A percentile compares a stretch with the other conserved stretches of the same genome.
These are phyloP conservation scores for Leptopilina clavipes DNA, from an alignment of 1,140 invertebrate species.

Conservation along the genomic window DNA sequence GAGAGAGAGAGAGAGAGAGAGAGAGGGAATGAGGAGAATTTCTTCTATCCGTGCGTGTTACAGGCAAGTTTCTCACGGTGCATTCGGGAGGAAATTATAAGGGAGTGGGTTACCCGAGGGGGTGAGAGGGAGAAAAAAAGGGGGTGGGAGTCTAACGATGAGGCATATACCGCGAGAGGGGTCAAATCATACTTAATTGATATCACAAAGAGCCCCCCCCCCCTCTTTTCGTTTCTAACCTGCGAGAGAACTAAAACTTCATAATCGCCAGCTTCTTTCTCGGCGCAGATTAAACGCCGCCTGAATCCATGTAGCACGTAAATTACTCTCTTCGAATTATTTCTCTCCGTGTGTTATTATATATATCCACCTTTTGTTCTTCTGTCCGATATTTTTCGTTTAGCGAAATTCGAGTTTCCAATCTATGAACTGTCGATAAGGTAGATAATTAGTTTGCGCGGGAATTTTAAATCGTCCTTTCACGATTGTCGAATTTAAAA, in stretches of 20 bases:
- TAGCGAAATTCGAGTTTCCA: no score
- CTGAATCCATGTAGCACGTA: slow-evolving; percentile 66
- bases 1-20: slow-evolving; percentile 42
- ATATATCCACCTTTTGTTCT: no score
- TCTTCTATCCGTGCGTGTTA: slow-evolving; percentile 68
- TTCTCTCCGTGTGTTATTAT: slow-evolving; percentile 48
- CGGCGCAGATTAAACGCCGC: slow-evolving; percentile 61
- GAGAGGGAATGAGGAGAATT: slow-evolving; percentile 40
- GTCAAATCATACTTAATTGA: slow-evolving; percentile 71
- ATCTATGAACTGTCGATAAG: no score
- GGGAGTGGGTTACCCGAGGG: slow-evolving; percentile 69
- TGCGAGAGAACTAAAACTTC: slow-evolving; percentile 60
- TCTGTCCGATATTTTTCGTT: no score
- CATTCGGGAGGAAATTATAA: slow-evolving; percentile 73
- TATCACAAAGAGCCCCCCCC: slow-evolving; percentile 65
- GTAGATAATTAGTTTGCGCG: no score
- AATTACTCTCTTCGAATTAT: slow-evolving; percentile 57
- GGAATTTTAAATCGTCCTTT: no score
- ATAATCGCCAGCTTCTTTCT: slow-evolving; percentile 63
- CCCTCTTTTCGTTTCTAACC: slow-evolving; percentile 40
- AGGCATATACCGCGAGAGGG: slow-evolving; percentile 40
- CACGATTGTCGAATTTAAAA: no score
- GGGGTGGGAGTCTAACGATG: slow-evolving; percentile 32
- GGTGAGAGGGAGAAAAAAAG: slow-evolving; percentile 34
- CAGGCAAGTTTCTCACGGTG: slow-evolving; percentile 73